Evolutionary conservation across 2,797 vertebrate species (phyloP).

Genomic region (Premnoplex brunnescens): DNA sequence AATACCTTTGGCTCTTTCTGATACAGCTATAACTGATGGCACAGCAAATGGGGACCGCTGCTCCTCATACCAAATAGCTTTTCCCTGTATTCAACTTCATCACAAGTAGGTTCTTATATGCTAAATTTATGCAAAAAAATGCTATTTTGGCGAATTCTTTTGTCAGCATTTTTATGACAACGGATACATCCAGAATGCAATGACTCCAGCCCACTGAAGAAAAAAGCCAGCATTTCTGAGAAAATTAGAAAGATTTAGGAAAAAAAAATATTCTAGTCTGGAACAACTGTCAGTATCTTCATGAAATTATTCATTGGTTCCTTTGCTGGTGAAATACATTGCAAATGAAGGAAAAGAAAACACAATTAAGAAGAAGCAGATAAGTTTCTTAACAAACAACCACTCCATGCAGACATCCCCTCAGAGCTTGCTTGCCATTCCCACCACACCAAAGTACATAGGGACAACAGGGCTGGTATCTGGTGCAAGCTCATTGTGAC

Average conservation of each 20-base stretch:
- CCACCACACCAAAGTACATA: not conserved
- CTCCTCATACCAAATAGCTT: not conserved
- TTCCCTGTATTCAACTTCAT: not conserved
- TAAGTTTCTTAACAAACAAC: constrained; percentile 10
- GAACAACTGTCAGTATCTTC: not conserved
- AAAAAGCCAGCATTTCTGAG: constrained; percentile 30
- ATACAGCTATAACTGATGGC: not conserved
- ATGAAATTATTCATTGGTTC: constrained; percentile 23
- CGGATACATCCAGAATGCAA: not conserved
- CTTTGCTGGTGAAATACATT: constrained; percentile 37
- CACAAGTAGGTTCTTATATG: not conserved
- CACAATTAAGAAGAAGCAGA: not conserved
- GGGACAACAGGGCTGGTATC: constrained; percentile 42
- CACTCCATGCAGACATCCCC: constrained; percentile 37
- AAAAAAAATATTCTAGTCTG: constrained; percentile 37
- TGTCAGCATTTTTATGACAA: constrained; percentile 52
- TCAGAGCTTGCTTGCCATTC: constrained; percentile 4
- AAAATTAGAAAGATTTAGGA: constrained; percentile 44
- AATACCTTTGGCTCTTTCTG: not conserved
- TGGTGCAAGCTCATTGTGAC: not conserved
- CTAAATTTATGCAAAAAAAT: constrained; percentile 17
- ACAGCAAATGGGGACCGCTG: not conserved
- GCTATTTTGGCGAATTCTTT: not conserved
- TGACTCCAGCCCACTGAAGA: not conserved
- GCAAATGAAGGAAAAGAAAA: constrained; percentile 33